Evolutionary conservation across 2,888 invertebrate species (phyloP), one percentile per base, ranked within the genome.

Genomic region (Eristalis intricaria): DNA sequence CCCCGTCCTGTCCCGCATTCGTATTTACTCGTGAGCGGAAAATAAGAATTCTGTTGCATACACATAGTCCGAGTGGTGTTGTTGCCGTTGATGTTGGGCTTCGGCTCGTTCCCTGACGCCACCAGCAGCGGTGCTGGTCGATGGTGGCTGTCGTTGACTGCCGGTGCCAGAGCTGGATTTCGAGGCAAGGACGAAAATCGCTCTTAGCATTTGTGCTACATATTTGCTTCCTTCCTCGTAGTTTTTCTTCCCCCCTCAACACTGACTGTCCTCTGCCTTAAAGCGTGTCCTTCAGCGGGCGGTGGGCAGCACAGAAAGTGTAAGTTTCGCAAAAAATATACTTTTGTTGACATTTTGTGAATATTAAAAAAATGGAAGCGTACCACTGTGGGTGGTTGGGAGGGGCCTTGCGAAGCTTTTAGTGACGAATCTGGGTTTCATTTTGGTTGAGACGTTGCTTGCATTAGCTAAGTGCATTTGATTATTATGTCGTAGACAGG

Each of bases 1-100:
- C 50, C 65, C 65, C 56, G 63, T 50, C n/a, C n/a, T n/a, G n/a
- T 56, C 40, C 65, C 26, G 74, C 70, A 78, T 77, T 85, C 81
- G 8, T 82, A 83, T 86, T 86, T 86, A 86, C 82, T 86, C 71
- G 79, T 75, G 75, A 75, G 82, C 82, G 70, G 78, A 86, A 86
- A 79, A 83, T 83, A 70, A 71, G 75, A 78, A 74, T 75, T 75
- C 78, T 75, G 70, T 58, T 75, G 70, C 74, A 81, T 69, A 60
- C 23, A 63, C 13, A 32, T 40, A 63, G 70, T 73, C 40, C 65
- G 70, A 40, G 77, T 32, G 60, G 29, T 56, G 10, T 50, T 76
- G 69, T 66, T 78, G 71, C 75, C 73, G 68, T 74, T 75, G 22
- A 61, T 76, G 60, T 15, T 68, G 7, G 22, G 22, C 4, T 19